Base-by-base conservation (phyloP, 2,797 vertebrate genomes). In the Protonibea diacanthus region DNA sequence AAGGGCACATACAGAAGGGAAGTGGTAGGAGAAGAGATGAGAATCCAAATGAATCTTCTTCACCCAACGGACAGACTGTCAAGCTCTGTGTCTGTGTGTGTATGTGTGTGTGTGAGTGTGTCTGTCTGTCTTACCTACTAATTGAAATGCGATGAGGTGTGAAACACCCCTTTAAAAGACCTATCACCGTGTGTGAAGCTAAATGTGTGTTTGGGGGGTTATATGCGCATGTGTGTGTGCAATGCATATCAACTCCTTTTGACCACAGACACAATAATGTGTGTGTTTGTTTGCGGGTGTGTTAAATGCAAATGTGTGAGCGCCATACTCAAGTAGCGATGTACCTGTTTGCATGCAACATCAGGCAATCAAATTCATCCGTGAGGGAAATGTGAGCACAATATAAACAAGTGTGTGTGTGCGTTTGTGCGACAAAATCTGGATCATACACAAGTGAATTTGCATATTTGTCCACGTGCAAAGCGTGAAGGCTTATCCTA, bases 61-160 rank as follows among this genome's bases (percentile, higher is more conserved):
- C 89, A 93, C 91, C 92, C 90, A 88, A 72, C 59, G 89, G 93
- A 93, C 90, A 90, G 86, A 89, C 86, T 92, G 92, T 93, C 92
- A 93, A 87, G 88, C 74, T 77, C 5, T 67, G 27, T 62, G 61
- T 69, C 62, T 78, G 59, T 53, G 52, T 53, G 63, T 55, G 80
- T 78, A 56, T 63, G 42, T 67, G 59, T 55, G 75, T 76, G 85
- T 75, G 71, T 81, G 61, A 27, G 76, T 53, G 76, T 76, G 86
- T 69, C 60, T 74, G 81, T 89, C 62, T 84, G 79, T 90, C 83
- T 83, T 86, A 93, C 92, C 88, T 92, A 84, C 92, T 94, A 94
- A 94, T 94, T 93, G 92, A 94, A 94, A 94, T 93, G 91, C 92
- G 80, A 93, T 92, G 92, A 93, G 88, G 92, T 93, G 93, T 94